phyloP scores from a whole-genome alignment of 2,888 invertebrate genomes.

The Dolomedes plantarius region DNA sequence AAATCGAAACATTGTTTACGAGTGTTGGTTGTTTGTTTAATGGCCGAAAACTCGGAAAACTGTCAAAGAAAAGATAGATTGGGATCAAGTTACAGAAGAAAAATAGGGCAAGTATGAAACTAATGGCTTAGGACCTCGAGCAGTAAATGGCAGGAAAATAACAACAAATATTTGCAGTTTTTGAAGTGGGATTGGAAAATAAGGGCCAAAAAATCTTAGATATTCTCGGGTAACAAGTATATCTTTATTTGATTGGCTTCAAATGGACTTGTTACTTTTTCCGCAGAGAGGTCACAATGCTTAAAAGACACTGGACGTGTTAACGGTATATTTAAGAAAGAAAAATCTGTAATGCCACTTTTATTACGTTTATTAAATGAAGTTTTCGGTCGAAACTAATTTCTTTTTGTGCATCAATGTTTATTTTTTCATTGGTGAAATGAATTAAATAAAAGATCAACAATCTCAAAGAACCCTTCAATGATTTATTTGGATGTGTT shows the following conservation, averaged over 20 bases:
- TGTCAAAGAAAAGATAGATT: constrained; percentile 65
- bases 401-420: no score
- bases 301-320: no score
- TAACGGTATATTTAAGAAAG: no score
- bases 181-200: constrained; percentile 32
- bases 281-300: no score
- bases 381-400: no score
- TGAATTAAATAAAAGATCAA: no score
- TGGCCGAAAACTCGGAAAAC: constrained; percentile 67
- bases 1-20: constrained; percentile 57
- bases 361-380: no score
- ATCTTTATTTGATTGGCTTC: constrained; percentile 31
- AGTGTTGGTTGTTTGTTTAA: constrained; percentile 68
- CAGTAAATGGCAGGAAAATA: constrained; percentile 26
- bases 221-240: constrained; percentile 34
- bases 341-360: no score
- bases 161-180: constrained; percentile 8
- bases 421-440: no score
- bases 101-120: constrained; percentile 48
- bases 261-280: constrained; percentile 3
- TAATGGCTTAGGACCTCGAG: constrained; percentile 49
- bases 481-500: no score
- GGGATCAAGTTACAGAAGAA: constrained; percentile 65
- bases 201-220: neutral
- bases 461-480: no score